Evolutionary conservation across 2,797 vertebrate genomes (phyloP).

Genomic region (Scyliorhinus canicula): DNA sequence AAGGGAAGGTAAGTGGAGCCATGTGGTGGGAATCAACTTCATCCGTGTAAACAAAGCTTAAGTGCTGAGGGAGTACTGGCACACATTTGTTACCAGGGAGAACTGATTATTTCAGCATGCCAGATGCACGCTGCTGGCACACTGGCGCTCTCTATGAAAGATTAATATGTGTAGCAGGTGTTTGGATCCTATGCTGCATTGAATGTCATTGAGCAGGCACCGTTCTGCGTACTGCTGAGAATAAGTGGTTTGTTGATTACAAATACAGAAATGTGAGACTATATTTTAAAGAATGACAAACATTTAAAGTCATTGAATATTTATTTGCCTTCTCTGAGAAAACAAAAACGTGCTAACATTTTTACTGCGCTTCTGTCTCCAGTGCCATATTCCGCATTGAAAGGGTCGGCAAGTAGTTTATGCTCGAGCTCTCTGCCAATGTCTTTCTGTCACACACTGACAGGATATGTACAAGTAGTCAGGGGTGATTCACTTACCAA

Average conservation of each 20-base stretch:
- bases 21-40: constrained; percentile 30
- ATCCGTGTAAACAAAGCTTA: constrained; percentile 30
- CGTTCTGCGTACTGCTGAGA: neutral
- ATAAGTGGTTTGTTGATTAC: neutral
- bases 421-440: constrained; percentile 1
- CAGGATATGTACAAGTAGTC: neutral
- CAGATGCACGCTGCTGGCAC: constrained; percentile 32
- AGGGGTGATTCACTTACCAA: constrained; percentile 18
- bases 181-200: constrained; percentile 5
- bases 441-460: neutral
- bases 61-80: constrained; percentile 10
- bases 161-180: constrained; percentile 36
- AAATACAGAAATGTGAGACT: neutral
- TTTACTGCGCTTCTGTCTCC: neutral
- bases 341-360: neutral
- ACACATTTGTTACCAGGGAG: neutral
- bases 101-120: constrained; percentile 21
- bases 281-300: constrained; percentile 25
- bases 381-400: neutral
- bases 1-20: constrained; percentile 21
- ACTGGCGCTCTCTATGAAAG: constrained; percentile 2
- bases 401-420: neutral
- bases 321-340: constrained; percentile 11
- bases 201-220: constrained; percentile 20
- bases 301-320: constrained; percentile 27